A percentile compares a stretch with the other conserved stretches of the same genome.
Conservation (phyloP, 2,888 invertebrate genomes). For the Dexiosoma caninum region DNA sequence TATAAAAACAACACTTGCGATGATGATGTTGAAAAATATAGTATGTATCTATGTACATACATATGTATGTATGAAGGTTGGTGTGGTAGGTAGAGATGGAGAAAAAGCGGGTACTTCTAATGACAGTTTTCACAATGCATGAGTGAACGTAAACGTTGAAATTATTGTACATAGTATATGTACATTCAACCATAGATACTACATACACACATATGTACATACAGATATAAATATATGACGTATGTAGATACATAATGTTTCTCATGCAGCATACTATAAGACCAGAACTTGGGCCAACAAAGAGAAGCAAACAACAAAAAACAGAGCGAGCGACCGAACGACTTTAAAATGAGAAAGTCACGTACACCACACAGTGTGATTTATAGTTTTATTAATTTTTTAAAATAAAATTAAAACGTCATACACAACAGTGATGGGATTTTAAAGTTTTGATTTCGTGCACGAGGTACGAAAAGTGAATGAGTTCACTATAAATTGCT, state of each 20-base stretch:
- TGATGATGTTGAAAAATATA: slow-evolving; percentile 6
- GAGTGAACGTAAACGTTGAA: slow-evolving; percentile 50
- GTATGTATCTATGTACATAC: too few relatives aligned
- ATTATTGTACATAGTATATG: too few relatives aligned
- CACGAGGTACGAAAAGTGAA: too few relatives aligned
- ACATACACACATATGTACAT: neutral
- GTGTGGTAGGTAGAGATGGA: slow-evolving; percentile 15
- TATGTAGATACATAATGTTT: neutral
- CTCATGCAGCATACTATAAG: slow-evolving; percentile 28
- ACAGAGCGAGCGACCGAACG: slow-evolving; percentile 33
- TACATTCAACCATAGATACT: neutral
- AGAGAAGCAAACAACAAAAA: slow-evolving; percentile 1
- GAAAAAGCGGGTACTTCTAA: slow-evolving; percentile 58
- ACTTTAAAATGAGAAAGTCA: slow-evolving; percentile 59
- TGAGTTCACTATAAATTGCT: too few relatives aligned
- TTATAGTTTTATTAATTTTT: slow-evolving; percentile 9
- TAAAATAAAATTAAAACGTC: slow-evolving; percentile 11
- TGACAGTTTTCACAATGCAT: slow-evolving; percentile 62
- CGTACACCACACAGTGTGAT: slow-evolving; percentile 59
- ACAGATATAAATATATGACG: too few relatives aligned
- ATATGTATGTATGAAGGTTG: too few relatives aligned
- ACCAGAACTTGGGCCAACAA: slow-evolving; percentile 52
- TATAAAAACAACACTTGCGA: slow-evolving; percentile 24
- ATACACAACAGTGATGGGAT: too few relatives aligned
- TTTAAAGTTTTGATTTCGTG: too few relatives aligned